Percentiles rank a stretch among this genome's conserved stretches.
phyloP scores from a whole-genome alignment of 2,797 vertebrate species.

The Balearica regulorum region DNA sequence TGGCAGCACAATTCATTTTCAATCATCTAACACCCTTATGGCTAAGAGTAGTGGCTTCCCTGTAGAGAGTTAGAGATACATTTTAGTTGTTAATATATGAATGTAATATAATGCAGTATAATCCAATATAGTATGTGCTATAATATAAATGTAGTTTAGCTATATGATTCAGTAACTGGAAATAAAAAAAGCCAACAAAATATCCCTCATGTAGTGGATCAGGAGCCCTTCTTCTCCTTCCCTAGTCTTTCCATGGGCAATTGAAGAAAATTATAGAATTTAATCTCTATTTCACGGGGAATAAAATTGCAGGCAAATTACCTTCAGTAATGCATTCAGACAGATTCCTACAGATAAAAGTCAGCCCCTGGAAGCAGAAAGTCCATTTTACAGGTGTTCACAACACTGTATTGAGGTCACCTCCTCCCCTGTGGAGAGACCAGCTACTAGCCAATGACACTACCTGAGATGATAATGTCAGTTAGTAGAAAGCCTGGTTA shows the following conservation, averaged over 20 bases:
- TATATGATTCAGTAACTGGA: not conserved
- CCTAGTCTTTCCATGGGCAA: not conserved
- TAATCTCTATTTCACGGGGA: not conserved
- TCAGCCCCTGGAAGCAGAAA: not conserved
- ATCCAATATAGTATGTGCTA: not conserved
- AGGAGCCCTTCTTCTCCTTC: not conserved
- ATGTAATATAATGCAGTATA: not conserved
- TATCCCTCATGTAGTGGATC: not conserved
- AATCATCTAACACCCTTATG: not conserved
- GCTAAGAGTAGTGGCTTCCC: not conserved
- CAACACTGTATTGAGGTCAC: not conserved
- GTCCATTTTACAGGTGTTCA: not conserved
- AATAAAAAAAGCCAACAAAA: not conserved
- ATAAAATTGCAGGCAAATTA: not conserved
- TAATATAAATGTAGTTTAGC: not conserved
- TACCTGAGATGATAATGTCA: not conserved
- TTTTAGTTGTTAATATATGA: not conserved
- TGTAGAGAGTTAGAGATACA: not conserved
- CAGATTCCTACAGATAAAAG: not conserved
- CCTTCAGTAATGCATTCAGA: not conserved
- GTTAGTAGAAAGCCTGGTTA: not conserved
- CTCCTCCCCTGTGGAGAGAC: not conserved
- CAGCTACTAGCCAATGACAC: not conserved
- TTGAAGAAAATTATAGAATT: not conserved
- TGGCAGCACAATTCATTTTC: not conserved